phyloP scores from a whole-genome alignment of 2,113 vertebrate genomes.

The western clawed frog (Xenopus tropicalis) region UCB_Xtro_10.0 CM004446.2:78938501-78939000 shows the following conservation, averaged over 20 bases:
- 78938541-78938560: too few species aligned
- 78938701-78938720: neutral
- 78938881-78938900: conserved; percentile 59
- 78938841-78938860: conserved; percentile 56
- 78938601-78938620: too few species aligned
- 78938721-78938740: conserved; percentile 60
- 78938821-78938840: conserved; percentile 55
- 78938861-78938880: conserved; percentile 58
- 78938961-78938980: conserved; percentile 50
- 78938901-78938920: conserved; percentile 56
- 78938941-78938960: conserved; percentile 62
- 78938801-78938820: conserved; percentile 66
- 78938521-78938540: too few species aligned
- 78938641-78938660: too few species aligned
- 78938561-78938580: too few species aligned
- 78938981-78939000: conserved; percentile 42
- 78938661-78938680: too few species aligned
- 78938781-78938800: conserved; percentile 59
- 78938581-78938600: too few species aligned
- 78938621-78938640: too few species aligned
- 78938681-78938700: too few species aligned
- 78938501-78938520: too few species aligned
- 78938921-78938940: conserved; percentile 52
- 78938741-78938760: conserved; percentile 55
- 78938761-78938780: conserved; percentile 57